Base-by-base conservation (phyloP, 2,113 vertebrate genomes). In the Ceyx melanurus region DNA sequence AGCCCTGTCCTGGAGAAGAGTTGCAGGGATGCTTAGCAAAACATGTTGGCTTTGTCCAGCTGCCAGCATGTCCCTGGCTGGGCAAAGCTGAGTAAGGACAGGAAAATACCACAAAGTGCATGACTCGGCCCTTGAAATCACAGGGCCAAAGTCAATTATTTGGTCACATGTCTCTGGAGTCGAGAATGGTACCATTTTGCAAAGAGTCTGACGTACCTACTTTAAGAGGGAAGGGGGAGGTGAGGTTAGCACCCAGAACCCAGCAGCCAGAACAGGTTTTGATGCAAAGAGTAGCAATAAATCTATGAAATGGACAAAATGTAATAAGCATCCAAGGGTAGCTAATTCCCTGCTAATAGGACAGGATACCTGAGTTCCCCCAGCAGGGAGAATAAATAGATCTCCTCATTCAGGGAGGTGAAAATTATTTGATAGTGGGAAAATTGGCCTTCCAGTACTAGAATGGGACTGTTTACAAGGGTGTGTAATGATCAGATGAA, bases 31-130 rank as follows among this genome's bases (percentile, higher is more conserved):
- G 26, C 53, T 86, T 33, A 68, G 25, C 13, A 77, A 66, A 84
- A 58, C 11, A 2, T 1, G 4, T 9, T 58, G 70, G 48, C 53
- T 89, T 73, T 94, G 46, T 42, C 64, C 54, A 82, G 67, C 66
- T 79, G 40, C 74, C 84, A 65, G 48, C 67, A 67, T 45, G 50
- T 20, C 64, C 58, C n/a, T 31, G 71, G 78, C 60, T 61, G 89
- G 81, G 57, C 20, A 88, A 10, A 86, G 45, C 10, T n/a, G 51
- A 70, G 60, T 40, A 48, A 81, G 61, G 60, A 77, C 21, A 29
- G 46, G 68, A 56, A 90, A 88, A 68, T 77, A 94, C 60, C 76
- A 50, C 68, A 77, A 86, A 88, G 85, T 94, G 88, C 93, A 90
- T 85, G 67, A 77, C n/a, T 68, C 25, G 61, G 62, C 72, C 91